Evolutionary conservation across 2,797 vertebrate genomes (phyloP), one percentile per base, ranked within the genome.

Genomic region (Synanceia verrucosa): DNA sequence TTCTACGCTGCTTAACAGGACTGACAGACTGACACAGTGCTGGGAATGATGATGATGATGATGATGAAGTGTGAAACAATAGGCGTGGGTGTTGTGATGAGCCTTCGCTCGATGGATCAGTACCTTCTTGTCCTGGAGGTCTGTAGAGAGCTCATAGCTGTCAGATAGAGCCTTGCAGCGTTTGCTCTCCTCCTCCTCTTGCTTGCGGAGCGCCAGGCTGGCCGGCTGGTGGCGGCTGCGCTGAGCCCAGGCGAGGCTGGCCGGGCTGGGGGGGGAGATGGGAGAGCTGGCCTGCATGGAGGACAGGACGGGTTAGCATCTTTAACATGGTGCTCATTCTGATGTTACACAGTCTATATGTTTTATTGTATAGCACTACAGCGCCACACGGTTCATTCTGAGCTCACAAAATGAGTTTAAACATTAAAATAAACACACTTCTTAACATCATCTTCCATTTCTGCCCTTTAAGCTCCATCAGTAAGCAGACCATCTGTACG

Each of bases 61-160:
- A n/a, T n/a, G n/a, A 23, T 56, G 31, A 34, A 33, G 55, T 13
- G 65, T 31, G 55, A 48, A 36, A 48, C n/a, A 58, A 21, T 23
- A 16, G 5, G 44, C 41, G 52, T 52, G 55, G 46, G 60, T 14
- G 61, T 43, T 41, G 34, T 34, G 21, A 48, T 6, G 2, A 19
- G 33, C 59, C n/a, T 11, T 16, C n/a, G n/a, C n/a, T n/a, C n/a
- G n/a, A n/a, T n/a, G n/a, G n/a, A n/a, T n/a, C n/a, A n/a, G 26
- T 70, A 90, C 96, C 96, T 97, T 97, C 93, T 97, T 97, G 87
- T 97, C 96, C 91, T 96, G 95, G 77, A 97, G 94, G 91, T 97
- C 96, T 8, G 96, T 96, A 82, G 96, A 97, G 86, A 97, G 95
- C 91, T 97, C 96, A 93, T 97, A 97, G 93, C 95, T 97, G 94